These are phyloP conservation scores for Pteropus rufus DNA, from an alignment of 2,797 vertebrate species.

Conservation along the genomic window DNA sequence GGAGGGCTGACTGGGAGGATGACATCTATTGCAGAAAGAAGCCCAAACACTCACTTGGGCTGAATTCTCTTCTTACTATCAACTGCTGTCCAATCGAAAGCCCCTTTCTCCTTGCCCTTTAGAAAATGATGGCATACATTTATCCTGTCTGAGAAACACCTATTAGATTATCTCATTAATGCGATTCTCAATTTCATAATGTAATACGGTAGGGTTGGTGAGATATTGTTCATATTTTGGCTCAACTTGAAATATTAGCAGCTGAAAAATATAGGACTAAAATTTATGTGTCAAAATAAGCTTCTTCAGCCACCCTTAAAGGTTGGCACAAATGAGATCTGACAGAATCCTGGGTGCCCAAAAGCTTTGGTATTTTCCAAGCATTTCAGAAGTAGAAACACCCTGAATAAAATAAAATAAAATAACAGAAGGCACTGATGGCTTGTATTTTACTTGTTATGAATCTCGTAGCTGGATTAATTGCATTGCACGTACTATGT, in stretches of 20 bases:
- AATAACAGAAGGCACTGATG: not conserved
- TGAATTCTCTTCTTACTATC: not conserved
- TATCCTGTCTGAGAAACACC: constrained; percentile 30
- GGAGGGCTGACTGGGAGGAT: not conserved
- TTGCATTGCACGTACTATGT: not conserved
- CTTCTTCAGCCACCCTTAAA: constrained; percentile 21
- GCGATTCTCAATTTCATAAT: constrained; percentile 43
- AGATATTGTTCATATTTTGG: constrained; percentile 28
- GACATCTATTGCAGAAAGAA: not conserved
- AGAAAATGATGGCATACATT: not conserved
- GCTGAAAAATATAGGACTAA: not conserved
- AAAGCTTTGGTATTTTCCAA: constrained; percentile 25
- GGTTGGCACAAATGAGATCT: not conserved
- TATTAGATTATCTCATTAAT: constrained; percentile 49
- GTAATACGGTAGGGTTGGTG: constrained; percentile 17
- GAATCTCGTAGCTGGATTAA: not conserved
- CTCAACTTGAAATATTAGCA: constrained; percentile 4
- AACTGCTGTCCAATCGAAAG: not conserved
- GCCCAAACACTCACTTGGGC: not conserved
- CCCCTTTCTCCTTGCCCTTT: not conserved
- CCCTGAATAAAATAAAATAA: not conserved
- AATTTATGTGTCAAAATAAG: constrained; percentile 3
- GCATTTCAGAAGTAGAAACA: constrained; percentile 15
- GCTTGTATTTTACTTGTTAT: constrained; percentile 2
- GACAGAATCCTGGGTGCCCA: not conserved